Evolutionary conservation across 2,888 invertebrate species (phyloP).

Genomic region (Pandemis heparana): DNA sequence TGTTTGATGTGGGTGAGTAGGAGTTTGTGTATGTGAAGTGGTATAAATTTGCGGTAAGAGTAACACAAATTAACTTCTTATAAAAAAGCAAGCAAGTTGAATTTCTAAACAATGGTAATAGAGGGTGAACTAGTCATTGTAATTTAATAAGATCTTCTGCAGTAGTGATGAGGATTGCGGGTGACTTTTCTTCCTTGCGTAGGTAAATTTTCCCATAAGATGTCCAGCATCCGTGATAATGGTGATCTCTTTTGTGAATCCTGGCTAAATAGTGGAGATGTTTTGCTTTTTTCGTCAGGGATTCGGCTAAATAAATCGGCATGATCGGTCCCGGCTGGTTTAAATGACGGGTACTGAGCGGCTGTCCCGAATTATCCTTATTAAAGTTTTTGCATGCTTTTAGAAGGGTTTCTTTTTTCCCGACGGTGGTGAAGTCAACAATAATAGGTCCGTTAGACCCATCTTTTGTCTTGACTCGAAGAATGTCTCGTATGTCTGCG

Average conservation of each 20-base stretch:
- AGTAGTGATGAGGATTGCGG: background rate
- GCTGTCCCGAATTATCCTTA: background rate
- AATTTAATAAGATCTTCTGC: background rate
- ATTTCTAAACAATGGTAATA: background rate
- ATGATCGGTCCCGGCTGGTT: background rate
- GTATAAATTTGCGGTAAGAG: background rate
- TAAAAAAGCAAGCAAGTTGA: background rate
- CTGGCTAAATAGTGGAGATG: slow-evolving; percentile 7
- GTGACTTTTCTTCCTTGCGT: background rate
- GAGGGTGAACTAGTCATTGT: background rate
- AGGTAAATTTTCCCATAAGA: slow-evolving; percentile 17
- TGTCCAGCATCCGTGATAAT: background rate
- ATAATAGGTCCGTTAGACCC: background rate
- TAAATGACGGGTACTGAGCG: background rate
- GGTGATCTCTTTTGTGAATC: background rate
- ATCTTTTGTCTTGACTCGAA: slow-evolving; percentile 5
- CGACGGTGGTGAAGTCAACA: background rate
- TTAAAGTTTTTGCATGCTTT: background rate
- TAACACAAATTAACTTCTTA: background rate
- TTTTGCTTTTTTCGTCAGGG: background rate
- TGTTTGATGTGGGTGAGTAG: background rate
- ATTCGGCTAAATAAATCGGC: slow-evolving; percentile 3
- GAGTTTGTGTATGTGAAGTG: background rate
- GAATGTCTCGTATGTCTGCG: background rate
- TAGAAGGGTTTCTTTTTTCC: background rate